phyloP scores from a whole-genome alignment of 2,797 vertebrate genomes.

The Setipinna tenuifilis region DNA sequence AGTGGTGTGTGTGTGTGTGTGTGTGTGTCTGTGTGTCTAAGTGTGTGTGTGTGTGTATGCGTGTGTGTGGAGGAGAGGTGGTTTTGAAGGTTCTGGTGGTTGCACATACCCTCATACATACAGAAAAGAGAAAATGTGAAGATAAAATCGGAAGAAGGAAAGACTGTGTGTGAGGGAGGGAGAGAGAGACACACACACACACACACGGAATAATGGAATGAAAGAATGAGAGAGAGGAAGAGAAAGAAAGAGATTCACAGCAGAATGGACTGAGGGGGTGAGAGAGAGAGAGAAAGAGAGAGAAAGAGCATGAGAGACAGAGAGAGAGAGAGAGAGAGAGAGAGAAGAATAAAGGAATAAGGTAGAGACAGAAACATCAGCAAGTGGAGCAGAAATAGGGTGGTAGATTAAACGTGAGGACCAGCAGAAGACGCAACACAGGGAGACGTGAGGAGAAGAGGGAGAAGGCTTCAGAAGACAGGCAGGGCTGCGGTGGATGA shows the following conservation, averaged over 20 bases:
- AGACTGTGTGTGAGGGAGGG: too few relatives aligned
- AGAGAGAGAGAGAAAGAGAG: too few relatives aligned
- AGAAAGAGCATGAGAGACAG: not conserved
- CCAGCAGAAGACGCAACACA: not conserved
- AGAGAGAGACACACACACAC: too few relatives aligned
- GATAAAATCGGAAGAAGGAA: too few relatives aligned
- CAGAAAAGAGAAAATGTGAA: not conserved
- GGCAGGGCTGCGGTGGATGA: not conserved
- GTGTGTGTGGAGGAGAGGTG: not conserved
- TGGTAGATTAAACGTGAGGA: not conserved
- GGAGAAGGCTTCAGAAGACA: not conserved
- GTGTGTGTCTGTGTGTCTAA: not conserved
- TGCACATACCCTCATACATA: not conserved
- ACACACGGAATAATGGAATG: too few relatives aligned
- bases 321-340: not conserved
- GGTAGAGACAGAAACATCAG: not conserved
- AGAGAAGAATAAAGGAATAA: not conserved
- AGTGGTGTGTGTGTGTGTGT: conserved; percentile 4
- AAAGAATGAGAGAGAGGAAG: too few relatives aligned
- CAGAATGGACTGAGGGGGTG: too few relatives aligned
- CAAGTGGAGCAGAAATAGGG: not conserved
- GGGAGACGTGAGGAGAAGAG: not conserved
- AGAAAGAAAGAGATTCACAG: not conserved
- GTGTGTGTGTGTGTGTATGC: not conserved
- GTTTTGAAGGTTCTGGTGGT: not conserved